These are phyloP conservation scores for Linhomoeus sp. DNA, from an alignment of 2,888 invertebrate genomes.

Conservation along the genomic window DNA sequence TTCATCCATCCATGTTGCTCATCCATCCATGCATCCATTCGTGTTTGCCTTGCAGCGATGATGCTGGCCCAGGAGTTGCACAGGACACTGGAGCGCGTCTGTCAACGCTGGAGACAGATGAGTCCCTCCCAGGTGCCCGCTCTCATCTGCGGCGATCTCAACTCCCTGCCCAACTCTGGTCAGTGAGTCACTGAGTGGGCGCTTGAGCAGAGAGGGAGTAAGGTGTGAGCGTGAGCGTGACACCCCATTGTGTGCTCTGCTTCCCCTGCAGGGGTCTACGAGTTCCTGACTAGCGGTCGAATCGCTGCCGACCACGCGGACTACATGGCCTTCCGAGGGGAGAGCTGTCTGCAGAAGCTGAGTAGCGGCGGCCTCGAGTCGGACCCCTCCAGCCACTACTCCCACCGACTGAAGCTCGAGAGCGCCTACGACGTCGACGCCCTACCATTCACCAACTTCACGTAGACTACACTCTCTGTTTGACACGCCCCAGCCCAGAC, in stretches of 20 bases:
- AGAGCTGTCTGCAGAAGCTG: constrained; percentile 16
- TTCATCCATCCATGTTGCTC: too few species aligned
- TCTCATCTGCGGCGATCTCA: constrained; percentile 88
- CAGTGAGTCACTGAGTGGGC: too few species aligned
- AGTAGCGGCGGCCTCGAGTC: not conserved
- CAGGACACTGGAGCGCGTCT: constrained; percentile 53
- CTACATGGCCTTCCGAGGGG: constrained; percentile 58
- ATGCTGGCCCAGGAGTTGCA: constrained; percentile 88
- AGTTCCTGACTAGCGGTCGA: constrained; percentile 73
- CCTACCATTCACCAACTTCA: constrained; percentile 96
- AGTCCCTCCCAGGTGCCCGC: constrained; percentile 58
- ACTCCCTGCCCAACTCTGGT: constrained; percentile 90
- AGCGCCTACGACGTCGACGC: constrained; percentile 82
- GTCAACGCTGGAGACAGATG: constrained; percentile 38
- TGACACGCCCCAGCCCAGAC: too few species aligned
- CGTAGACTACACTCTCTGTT: constrained; percentile 45
- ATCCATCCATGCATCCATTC: too few species aligned
- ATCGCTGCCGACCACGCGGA: constrained; percentile 79
- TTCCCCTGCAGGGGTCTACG: constrained; percentile 57
- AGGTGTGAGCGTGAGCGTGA: too few species aligned
- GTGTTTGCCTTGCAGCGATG: constrained; percentile 52
- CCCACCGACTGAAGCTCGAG: constrained; percentile 83
- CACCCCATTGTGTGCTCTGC: too few species aligned
- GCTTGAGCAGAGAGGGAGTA: too few species aligned
- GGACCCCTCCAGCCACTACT: constrained; percentile 37